Base-by-base conservation (phyloP, 2,888 invertebrate genomes). In the Maniola hyperantus region DNA sequence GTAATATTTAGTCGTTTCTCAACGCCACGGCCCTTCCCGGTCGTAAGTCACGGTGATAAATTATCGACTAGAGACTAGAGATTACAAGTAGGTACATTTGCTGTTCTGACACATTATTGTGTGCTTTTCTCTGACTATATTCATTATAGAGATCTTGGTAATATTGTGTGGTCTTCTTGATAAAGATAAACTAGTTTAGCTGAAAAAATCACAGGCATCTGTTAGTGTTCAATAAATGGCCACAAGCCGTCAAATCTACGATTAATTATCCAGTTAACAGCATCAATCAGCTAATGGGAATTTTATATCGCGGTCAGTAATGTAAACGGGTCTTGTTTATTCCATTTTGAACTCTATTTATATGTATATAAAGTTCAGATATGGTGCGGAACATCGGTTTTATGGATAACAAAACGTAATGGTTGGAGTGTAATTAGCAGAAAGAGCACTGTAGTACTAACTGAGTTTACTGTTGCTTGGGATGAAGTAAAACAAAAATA, bases 241-340 rank as follows among this genome's bases (percentile, higher is more conserved):
- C 55, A n/a, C 44, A 57, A 67, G 59, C 62, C 67, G 61, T 65
- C 67, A 69, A 68, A 62, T 61, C 46, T 58, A 53, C 67, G 59
- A 65, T 71, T 73, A 71, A 73, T 73, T 72, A 68, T 64, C 68
- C 53, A 63, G 65, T 71, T 72, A 72, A 69, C 69, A 69, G 64
- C 67, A 54, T 63, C 70, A 73, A 70, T 73, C 69, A 68, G 69
- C 71, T 73, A 73, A 73, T 73, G 71, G 71, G 63, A 54, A 60
- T 71, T 73, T 72, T 72, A 72, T 67, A 61, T 11, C 63, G 68
- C 51, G 48, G 55, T 67, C 57, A 10, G 48, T 36, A 34, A 11
- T 36, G 48, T 65, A 67, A 15, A 48, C 18, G 18, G 4, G 0
- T 7, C 15, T 6, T 20, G 7, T 51, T 6, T 11, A 5, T 15